Base-by-base conservation (phyloP, 1,140 invertebrate species). In the Aphidius gifuensis region DNA sequence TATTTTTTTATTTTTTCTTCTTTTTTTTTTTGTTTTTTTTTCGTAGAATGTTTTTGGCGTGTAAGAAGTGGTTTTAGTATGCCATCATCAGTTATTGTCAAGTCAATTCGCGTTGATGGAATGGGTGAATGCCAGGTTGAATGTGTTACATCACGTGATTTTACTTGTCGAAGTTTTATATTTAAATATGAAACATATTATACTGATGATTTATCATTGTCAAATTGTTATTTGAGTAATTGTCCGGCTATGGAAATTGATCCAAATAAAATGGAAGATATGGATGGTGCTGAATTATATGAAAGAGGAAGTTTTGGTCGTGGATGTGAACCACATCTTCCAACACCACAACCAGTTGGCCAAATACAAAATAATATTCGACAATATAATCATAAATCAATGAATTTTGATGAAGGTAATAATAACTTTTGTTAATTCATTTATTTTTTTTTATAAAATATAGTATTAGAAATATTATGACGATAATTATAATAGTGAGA, bases 11-110 rank as follows among this genome's bases (percentile, higher is more conserved):
- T 67, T n/a, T 16, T 16, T 58, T n/a, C 39, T 67, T 60, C 11
- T 21, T 57, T n/a, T 60, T 51, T 51, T 5, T 53, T 49, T 50
- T 55, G 21, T 47, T 56, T n/a, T 71, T 71, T 68, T 82, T 81
- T 49, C 74, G 4, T 32, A 91, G 91, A 92, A 75, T 92, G 91
- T 74, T 92, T 92, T 73, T 90, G 89, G 85, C 85, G 90, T 51
- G 86, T 90, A 2, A 83, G 88, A 44, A 90, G 88, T 65, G 89
- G 87, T 5, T 85, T 87, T 5, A 79, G 85, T 21, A 84, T 92
- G 53, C 84, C 85, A 42, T 82, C 84, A 11, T 74, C 80, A 0
- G 83, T 89, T 3, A 83, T 86, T 0, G 83, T 85, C 42, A 85
- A 88, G 39, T 85, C 88, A 0, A 71, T 89, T 0, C 85, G 82